A percentile compares a stretch with the other conserved stretches of the same genome.
These are phyloP conservation scores for Aurelia aurita DNA, from an alignment of 30 jellyfish, hydroid and myxozoan species.

Conservation along the genomic window DNA sequence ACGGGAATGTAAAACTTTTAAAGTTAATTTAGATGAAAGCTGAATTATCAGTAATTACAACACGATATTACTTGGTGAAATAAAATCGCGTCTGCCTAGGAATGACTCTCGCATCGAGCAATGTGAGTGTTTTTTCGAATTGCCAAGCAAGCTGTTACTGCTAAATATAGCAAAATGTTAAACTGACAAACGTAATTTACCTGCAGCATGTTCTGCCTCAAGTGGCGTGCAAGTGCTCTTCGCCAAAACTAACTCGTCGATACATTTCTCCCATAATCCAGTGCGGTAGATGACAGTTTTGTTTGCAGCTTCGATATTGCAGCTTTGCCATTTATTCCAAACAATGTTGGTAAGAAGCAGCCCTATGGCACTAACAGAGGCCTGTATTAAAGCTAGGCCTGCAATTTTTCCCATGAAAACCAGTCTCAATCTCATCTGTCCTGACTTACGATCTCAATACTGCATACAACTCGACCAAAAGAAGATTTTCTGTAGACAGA, in stretches of 20 bases:
- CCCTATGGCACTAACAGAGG: constrained; percentile 62
- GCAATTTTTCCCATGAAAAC: constrained; percentile 49
- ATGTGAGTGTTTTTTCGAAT: no score
- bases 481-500: no score
- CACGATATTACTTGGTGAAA: no score
- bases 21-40: no score
- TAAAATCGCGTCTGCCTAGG: no score
- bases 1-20: no score
- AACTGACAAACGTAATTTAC: background rate
- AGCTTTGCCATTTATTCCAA: constrained; percentile 74
- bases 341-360: constrained; percentile 41
- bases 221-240: constrained; percentile 39
- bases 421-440: constrained; percentile 19
- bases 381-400: constrained; percentile 58
- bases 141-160: no score
- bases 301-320: constrained; percentile 11
- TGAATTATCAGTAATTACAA: no score
- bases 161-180: no score
- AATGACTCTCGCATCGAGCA: no score
- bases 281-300: constrained; percentile 50
- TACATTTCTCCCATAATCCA: constrained; percentile 63
- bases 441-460: no score
- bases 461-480: no score
- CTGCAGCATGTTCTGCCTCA: constrained; percentile 8
- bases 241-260: constrained; percentile 18